These are phyloP conservation scores for Upupa epops DNA, from an alignment of 2,113 vertebrate genomes.

Conservation along the genomic window DNA sequence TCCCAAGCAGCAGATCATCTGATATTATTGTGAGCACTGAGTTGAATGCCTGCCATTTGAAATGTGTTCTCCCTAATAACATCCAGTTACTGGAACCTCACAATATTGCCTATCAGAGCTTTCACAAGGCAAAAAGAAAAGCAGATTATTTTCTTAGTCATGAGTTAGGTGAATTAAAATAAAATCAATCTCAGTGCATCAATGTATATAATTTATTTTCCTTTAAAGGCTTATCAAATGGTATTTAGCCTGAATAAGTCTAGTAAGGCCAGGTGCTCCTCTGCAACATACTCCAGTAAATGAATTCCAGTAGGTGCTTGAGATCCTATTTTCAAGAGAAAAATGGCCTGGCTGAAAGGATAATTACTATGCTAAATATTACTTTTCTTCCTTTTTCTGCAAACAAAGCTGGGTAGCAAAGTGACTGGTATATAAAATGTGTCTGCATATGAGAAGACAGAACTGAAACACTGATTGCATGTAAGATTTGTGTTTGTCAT, in stretches of 20 bases:
- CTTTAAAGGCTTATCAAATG: not conserved
- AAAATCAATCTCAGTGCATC: not conserved
- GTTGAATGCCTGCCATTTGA: not conserved
- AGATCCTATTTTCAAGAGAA: conserved; percentile 7
- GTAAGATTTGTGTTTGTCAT: not conserved
- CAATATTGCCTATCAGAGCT: not conserved
- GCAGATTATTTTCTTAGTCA: not conserved
- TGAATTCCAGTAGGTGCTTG: not conserved
- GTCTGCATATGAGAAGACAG: not conserved
- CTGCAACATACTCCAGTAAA: not conserved
- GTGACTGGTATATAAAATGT: not conserved
- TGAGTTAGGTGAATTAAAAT: conserved; percentile 1
- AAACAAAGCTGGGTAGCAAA: not conserved
- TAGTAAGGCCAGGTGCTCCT: not conserved
- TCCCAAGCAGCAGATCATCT: not conserved
- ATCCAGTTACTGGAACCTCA: not conserved
- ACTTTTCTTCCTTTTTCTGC: not conserved
- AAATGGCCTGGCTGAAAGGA: not conserved
- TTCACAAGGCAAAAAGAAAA: not conserved
- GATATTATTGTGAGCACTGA: not conserved
- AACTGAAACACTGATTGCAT: not conserved
- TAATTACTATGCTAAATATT: conserved; percentile 11
- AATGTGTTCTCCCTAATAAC: not conserved
- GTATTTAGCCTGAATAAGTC: not conserved
- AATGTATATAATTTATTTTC: not conserved